phyloP scores from a whole-genome alignment of 1,140 invertebrate species.

The Laupala kohalensis region DNA sequence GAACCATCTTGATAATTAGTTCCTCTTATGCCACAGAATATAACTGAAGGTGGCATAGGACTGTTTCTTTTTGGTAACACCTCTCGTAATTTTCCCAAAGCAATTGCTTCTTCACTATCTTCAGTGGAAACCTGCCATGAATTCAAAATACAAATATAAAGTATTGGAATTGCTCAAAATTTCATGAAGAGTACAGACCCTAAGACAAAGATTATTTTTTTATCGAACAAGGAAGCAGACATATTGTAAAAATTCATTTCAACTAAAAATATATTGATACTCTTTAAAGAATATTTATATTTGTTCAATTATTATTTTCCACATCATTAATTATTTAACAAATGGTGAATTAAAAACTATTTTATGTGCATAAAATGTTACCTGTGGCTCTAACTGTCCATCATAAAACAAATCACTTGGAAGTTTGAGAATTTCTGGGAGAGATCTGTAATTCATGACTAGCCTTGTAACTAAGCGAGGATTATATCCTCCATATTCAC shows the following conservation, averaged over 20 bases:
- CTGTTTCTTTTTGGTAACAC: constrained; percentile 17
- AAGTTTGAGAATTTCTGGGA: constrained; percentile 58
- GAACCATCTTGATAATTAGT: constrained; percentile 54
- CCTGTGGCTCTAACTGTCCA: constrained; percentile 42
- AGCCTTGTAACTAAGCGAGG: constrained; percentile 55
- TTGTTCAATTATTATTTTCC: too few relatives aligned
- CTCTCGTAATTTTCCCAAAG: neutral
- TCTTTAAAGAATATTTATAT: too few relatives aligned
- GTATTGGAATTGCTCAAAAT: too few relatives aligned
- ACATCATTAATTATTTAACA: too few relatives aligned
- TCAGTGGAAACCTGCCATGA: neutral
- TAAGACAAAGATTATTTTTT: too few relatives aligned
- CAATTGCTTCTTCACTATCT: neutral
- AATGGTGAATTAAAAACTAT: too few relatives aligned
- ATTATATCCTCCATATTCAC: constrained; percentile 44
- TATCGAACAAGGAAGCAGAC: too few relatives aligned
- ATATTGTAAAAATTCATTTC: too few relatives aligned
- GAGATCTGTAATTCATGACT: constrained; percentile 62
- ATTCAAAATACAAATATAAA: too few relatives aligned
- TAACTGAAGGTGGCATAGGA: constrained; percentile 34
- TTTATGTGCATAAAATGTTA: too few relatives aligned
- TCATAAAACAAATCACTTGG: constrained; percentile 77
- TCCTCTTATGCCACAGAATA: constrained; percentile 74
- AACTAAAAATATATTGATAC: too few relatives aligned
- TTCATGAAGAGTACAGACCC: too few relatives aligned